Evolutionary conservation across 35 echinoderm and acorn worm genomes (phyloP).

Genomic region (Stichopus chloronotus): DNA sequence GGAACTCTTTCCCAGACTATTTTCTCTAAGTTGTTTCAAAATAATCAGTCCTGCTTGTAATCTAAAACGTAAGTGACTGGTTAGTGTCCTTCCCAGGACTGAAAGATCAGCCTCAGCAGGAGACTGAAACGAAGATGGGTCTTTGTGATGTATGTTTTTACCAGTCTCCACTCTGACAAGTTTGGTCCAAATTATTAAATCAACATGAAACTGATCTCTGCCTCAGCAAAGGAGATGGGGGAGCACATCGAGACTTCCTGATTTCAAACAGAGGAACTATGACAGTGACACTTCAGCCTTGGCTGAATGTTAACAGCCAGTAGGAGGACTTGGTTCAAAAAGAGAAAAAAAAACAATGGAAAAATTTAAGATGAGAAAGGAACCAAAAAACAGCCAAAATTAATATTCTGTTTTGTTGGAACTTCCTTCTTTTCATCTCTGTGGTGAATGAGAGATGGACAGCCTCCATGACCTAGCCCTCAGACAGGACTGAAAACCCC

Average conservation of each 20-base stretch:
- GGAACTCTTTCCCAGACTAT: too few relatives aligned
- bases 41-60: background rate
- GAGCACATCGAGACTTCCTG: background rate
- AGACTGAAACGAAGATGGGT: conserved; percentile 5
- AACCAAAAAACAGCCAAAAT: background rate
- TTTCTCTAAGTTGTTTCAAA: too few relatives aligned
- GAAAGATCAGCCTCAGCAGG: background rate
- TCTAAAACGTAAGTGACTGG: background rate
- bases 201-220: conserved; percentile 6
- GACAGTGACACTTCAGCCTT: background rate
- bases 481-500: too few relatives aligned
- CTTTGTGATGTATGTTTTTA: background rate
- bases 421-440: too few relatives aligned
- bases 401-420: too few relatives aligned
- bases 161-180: background rate
- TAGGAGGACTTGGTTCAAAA: background rate
- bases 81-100: background rate
- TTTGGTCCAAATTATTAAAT: background rate
- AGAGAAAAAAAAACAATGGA: background rate
- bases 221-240: background rate
- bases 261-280: background rate
- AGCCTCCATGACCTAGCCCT: too few relatives aligned
- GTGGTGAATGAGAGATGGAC: too few relatives aligned
- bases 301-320: background rate
- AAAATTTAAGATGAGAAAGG: background rate